phyloP scores from a whole-genome alignment of 2,888 invertebrate genomes.

The Hybos culiciformis region DNA sequence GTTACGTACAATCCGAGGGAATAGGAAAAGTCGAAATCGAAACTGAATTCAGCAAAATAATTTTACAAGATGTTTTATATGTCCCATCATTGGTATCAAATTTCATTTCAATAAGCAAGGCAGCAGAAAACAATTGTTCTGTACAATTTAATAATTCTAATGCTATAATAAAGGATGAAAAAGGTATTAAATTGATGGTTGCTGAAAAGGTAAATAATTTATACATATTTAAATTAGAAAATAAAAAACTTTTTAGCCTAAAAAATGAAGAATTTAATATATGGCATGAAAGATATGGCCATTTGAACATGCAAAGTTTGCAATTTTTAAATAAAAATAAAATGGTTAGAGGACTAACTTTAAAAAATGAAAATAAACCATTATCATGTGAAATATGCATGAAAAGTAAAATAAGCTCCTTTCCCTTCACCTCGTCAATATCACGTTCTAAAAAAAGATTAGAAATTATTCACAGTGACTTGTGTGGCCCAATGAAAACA shows the following conservation, averaged over 20 bases:
- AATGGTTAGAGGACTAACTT: neutral
- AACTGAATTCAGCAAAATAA: neutral
- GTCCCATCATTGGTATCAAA: neutral
- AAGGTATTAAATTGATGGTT: neutral
- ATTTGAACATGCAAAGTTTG: neutral
- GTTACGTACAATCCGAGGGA: no score
- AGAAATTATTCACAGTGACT: constrained; percentile 13
- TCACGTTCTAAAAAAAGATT: neutral
- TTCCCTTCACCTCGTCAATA: neutral
- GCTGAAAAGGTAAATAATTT: neutral
- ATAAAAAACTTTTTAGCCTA: neutral
- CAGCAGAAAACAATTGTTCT: neutral
- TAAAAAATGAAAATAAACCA: neutral
- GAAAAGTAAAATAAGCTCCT: neutral
- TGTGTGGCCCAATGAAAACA: constrained; percentile 13
- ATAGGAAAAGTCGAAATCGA: neutral
- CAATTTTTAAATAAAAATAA: neutral
- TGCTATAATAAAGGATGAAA: neutral
- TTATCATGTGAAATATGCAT: neutral
- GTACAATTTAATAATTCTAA: neutral
- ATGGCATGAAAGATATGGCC: neutral
- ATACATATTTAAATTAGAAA: neutral
- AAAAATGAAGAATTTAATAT: neutral
- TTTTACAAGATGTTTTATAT: neutral
- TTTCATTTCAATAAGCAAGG: neutral